Evolutionary conservation across 2,797 vertebrate species (phyloP), one percentile per base, ranked within the genome.

Genomic region (Acropternis orthonyx): DNA sequence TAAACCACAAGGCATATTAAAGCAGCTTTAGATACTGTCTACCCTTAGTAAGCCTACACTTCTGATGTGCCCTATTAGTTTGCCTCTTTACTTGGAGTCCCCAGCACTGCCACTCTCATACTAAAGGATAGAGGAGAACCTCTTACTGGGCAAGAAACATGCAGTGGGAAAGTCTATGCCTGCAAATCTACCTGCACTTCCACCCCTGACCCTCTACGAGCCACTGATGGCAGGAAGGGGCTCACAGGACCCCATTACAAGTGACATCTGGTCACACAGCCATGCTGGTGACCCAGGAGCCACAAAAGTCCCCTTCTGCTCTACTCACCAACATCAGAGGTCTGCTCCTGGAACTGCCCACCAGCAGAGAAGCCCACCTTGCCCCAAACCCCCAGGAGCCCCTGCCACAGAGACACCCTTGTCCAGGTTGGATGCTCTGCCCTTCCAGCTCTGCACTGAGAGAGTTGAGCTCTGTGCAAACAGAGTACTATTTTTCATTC

Each of bases 381-480:
- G 14, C 22, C 32, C 75, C 75, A 41, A 58, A 26, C 5, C 34
- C 39, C 2, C 0, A 8, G 30, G 19, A 67, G 16, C 7, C 14
- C 39, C n/a, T 2, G 4, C 36, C 37, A 36, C 0, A 1, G 32
- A 32, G 37, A 10, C 2, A 0, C 16, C 16, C 59, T 79, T 7
- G 1, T 19, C 39, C 63, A 41, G 21, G 26, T 7, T 52, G 41
- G 61, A 32, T 39, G 56, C 9, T 37, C 19, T 68, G 43, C 26
- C 78, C 23, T 54, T 78, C n/a, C 59, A 90, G 62, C 22, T 74
- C 46, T 0, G 0, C 1, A 3, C 55, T 34, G 61, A 77, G 8
- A 79, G n/a, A 30, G 7, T 4, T 9, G 56, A 6, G 2, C 32
- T 41, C 52, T 0, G 0, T 52, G 26, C 0, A 0, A 94, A 81